Conservation (phyloP, 2,888 invertebrate genomes). For the Operophtera brumata region DNA sequence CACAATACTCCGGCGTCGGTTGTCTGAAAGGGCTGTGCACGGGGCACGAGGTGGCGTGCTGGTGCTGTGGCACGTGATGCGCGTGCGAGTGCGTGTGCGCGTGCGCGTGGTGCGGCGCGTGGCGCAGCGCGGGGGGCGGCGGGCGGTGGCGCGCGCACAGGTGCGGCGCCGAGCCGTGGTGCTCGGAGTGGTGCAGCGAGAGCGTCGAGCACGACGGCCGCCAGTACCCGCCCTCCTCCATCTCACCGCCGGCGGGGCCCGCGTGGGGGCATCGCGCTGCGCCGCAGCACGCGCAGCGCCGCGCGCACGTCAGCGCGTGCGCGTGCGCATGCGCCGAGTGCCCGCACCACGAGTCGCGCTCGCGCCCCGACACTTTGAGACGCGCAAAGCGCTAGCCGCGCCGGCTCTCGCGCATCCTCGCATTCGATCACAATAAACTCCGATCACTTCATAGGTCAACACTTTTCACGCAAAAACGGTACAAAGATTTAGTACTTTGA, state of each 20-base stretch:
- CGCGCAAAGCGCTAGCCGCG: slow-evolving; percentile 55
- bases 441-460: slow-evolving; percentile 21
- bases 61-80: slow-evolving; percentile 65
- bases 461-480: slow-evolving; percentile 19
- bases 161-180: slow-evolving; percentile 73
- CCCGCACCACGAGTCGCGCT: slow-evolving; percentile 78
- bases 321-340: slow-evolving; percentile 67
- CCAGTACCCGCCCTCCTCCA: slow-evolving; percentile 78
- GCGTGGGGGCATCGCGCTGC: slow-evolving; percentile 75
- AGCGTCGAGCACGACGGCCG: slow-evolving; percentile 78
- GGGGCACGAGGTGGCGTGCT: slow-evolving; percentile 81
- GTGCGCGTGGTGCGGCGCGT: slow-evolving; percentile 61
- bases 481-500: neutral
- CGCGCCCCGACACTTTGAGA: slow-evolving; percentile 78
- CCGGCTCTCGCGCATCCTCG: slow-evolving; percentile 62
- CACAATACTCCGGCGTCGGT: slow-evolving; percentile 75
- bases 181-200: slow-evolving; percentile 64
- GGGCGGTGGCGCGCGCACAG: slow-evolving; percentile 73
- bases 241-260: slow-evolving; percentile 52
- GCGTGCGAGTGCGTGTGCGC: slow-evolving; percentile 43
- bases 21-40: slow-evolving; percentile 88
- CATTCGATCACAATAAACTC: slow-evolving; percentile 53
- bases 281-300: slow-evolving; percentile 79
- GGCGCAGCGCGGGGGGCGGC: slow-evolving; percentile 54
- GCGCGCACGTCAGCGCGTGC: slow-evolving; percentile 77